Evolutionary conservation across 1,140 invertebrate genomes (phyloP).

Genomic region (Chelonus insularis): DNA sequence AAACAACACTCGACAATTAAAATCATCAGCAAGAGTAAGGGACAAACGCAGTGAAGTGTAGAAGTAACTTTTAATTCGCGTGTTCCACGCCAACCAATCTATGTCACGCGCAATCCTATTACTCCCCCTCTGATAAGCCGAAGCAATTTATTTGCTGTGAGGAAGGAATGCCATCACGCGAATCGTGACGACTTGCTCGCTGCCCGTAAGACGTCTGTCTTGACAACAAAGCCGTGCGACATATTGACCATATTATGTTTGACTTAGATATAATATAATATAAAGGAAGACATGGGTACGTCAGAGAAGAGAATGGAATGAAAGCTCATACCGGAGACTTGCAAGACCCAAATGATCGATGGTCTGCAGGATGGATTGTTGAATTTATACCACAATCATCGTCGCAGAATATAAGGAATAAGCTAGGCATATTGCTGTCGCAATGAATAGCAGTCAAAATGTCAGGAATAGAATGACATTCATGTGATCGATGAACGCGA

Average conservation of each 20-base stretch:
- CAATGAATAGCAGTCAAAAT: constrained; percentile 25
- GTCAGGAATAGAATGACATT: constrained; percentile 19
- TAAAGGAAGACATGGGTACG: background rate
- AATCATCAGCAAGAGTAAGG: background rate
- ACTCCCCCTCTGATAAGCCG: constrained; percentile 52
- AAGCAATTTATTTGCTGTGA: constrained; percentile 59
- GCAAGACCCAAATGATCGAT: constrained; percentile 21
- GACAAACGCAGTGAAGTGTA: background rate
- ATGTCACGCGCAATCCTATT: constrained; percentile 58
- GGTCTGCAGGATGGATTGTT: constrained; percentile 21
- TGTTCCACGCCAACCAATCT: constrained; percentile 56
- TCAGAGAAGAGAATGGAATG: background rate
- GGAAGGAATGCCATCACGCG: constrained; percentile 57
- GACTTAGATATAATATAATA: constrained; percentile 3
- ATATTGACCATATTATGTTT: constrained; percentile 7
- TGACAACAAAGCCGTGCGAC: background rate
- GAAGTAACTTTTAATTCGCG: constrained; percentile 58
- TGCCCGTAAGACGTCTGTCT: background rate
- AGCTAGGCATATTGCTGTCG: constrained; percentile 22
- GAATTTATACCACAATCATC: constrained; percentile 8
- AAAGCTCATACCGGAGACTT: background rate
- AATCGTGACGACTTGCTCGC: constrained; percentile 31
- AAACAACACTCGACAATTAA: background rate
- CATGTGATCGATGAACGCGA: constrained; percentile 41
- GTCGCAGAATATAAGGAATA: constrained; percentile 11